phyloP scores from a whole-genome alignment of 2,113 vertebrate genomes.

The Arizona elegans region DNA sequence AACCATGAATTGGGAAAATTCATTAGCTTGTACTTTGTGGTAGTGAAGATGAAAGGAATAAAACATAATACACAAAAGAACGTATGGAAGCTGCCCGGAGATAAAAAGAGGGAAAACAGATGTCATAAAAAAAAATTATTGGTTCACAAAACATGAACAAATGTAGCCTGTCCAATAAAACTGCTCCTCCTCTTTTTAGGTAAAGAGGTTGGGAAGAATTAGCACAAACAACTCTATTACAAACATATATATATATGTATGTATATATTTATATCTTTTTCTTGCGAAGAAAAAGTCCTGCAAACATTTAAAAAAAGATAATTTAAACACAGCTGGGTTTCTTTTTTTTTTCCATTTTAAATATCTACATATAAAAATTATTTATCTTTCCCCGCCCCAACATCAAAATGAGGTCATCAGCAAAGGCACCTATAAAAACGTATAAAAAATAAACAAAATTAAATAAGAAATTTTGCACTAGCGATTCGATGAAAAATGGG shows the following conservation, averaged over 20 bases:
- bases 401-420: constrained; percentile 92
- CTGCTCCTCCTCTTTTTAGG: constrained; percentile 38
- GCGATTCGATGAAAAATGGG: constrained; percentile 64
- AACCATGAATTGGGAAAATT: constrained; percentile 53
- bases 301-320: constrained; percentile 68
- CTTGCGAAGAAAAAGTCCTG: constrained; percentile 52
- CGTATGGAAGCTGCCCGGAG: constrained; percentile 45
- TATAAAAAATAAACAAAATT: constrained; percentile 83
- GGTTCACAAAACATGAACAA: constrained; percentile 51
- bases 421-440: constrained; percentile 87
- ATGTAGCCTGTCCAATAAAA: neutral
- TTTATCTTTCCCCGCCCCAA: constrained; percentile 63
- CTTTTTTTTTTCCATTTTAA: constrained; percentile 56
- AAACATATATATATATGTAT: constrained; percentile 41
- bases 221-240: constrained; percentile 71
- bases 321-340: constrained; percentile 58
- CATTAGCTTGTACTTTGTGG: constrained; percentile 74
- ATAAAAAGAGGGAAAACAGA: neutral
- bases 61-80: constrained; percentile 46
- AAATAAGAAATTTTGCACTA: constrained; percentile 78
- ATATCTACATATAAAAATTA: constrained; percentile 81
- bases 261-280: constrained; percentile 7
- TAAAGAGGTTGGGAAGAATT: constrained; percentile 58
- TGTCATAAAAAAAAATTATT: constrained; percentile 5
- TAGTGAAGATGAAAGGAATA: constrained; percentile 41